Evolutionary conservation across 2,888 invertebrate genomes (phyloP).

Genomic region (Panopea generosa): DNA sequence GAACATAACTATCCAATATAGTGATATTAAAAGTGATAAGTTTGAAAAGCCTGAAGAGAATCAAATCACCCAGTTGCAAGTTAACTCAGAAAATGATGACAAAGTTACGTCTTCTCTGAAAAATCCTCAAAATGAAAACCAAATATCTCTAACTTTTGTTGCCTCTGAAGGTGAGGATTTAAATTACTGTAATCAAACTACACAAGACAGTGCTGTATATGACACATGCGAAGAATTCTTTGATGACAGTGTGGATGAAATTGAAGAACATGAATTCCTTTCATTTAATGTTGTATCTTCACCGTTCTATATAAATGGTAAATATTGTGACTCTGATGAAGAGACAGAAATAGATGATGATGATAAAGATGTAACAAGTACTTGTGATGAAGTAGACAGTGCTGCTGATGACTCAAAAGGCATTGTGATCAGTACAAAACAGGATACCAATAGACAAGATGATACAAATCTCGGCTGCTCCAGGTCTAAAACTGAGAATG

Average conservation of each 20-base stretch:
- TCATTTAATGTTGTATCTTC: background rate
- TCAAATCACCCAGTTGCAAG: background rate
- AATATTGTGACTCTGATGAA: background rate
- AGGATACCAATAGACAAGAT: too few species aligned
- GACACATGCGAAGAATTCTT: background rate
- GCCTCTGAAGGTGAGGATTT: background rate
- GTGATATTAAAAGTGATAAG: too few species aligned
- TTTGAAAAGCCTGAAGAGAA: too few species aligned
- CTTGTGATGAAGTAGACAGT: background rate
- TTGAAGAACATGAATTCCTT: constrained; percentile 20
- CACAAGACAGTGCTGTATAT: background rate
- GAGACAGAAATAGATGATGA: background rate
- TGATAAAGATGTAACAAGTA: background rate
- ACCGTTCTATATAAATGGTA: background rate
- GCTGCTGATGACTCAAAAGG: too few species aligned
- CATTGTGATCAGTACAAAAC: too few species aligned
- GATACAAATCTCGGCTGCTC: too few species aligned
- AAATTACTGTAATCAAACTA: too few species aligned
- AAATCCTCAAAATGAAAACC: background rate
- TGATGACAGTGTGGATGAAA: constrained; percentile 17
- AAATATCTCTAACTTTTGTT: too few species aligned
- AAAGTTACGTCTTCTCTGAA: background rate
- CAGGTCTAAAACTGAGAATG: too few species aligned
- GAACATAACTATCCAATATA: too few species aligned
- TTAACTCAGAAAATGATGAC: background rate